phyloP scores from a whole-genome alignment of 2,113 vertebrate species.

The Phrynocephalus versicolor region DNA sequence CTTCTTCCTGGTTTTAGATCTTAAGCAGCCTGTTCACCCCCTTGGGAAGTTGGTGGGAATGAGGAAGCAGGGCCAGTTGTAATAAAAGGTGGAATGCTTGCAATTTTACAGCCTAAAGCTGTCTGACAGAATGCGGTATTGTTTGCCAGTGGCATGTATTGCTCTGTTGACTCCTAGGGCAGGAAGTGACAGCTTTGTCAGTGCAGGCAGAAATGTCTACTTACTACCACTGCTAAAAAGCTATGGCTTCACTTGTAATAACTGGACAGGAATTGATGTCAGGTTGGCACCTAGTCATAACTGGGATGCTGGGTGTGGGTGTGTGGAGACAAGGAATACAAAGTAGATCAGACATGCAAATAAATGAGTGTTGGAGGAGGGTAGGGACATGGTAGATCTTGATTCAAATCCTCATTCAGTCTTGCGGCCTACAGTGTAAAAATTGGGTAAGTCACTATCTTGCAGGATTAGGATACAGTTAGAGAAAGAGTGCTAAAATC shows the following conservation, averaged over 20 bases:
- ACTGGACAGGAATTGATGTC: not conserved
- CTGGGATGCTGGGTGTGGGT: too few relatives aligned
- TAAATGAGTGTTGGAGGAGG: not conserved
- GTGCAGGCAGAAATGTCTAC: not conserved
- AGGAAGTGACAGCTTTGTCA: not conserved
- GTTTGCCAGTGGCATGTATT: not conserved
- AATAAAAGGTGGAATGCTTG: conserved; percentile 29
- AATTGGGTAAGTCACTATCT: too few relatives aligned
- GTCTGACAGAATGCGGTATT: conserved; percentile 5
- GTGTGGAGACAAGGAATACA: not conserved
- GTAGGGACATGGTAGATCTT: too few relatives aligned
- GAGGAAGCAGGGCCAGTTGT: conserved; percentile 6
- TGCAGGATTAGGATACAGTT: too few relatives aligned
- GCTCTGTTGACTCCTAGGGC: not conserved
- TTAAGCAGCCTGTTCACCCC: not conserved
- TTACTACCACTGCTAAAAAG: not conserved
- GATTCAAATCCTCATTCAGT: too few relatives aligned
- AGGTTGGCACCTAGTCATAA: not conserved
- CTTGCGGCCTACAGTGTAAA: too few relatives aligned
- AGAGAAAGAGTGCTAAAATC: too few relatives aligned
- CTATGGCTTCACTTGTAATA: not conserved
- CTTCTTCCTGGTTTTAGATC: not conserved
- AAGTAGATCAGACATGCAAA: not conserved
- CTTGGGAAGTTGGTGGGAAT: not conserved
- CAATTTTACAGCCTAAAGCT: not conserved